Conservation (phyloP, 1,140 invertebrate species). For the Trichogramma pretiosum region DNA sequence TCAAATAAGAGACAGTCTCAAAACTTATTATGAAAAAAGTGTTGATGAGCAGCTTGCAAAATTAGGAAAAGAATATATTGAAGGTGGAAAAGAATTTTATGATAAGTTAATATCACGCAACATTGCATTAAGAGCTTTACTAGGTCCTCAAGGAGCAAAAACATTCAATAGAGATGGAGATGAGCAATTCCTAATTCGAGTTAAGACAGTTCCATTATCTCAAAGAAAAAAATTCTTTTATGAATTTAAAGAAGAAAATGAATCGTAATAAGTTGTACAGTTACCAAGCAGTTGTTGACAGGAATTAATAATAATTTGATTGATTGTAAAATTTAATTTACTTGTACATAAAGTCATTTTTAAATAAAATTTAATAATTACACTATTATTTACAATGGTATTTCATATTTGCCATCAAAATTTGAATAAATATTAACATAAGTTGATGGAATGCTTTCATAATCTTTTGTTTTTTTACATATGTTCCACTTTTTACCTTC, state of each 20-base stretch:
- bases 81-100: conserved; percentile 69
- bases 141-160: conserved; percentile 51
- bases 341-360: conserved; percentile 14
- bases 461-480: no score
- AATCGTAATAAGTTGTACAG: background rate
- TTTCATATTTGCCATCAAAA: conserved; percentile 14
- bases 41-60: conserved; percentile 54
- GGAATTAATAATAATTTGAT: conserved; percentile 5
- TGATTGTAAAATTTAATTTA: conserved; percentile 14
- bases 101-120: conserved; percentile 63
- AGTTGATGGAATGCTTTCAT: no score
- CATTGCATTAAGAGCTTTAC: conserved; percentile 56
- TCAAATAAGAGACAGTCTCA: conserved; percentile 54
- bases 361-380: conserved; percentile 18
- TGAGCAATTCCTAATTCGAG: conserved; percentile 54
- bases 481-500: no score
- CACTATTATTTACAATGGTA: conserved; percentile 16
- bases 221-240: conserved; percentile 58
- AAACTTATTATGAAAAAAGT: conserved; percentile 51
- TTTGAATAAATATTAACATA: no score
- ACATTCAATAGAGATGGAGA: conserved; percentile 60
- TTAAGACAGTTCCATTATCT: conserved; percentile 53
- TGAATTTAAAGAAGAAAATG: no score
- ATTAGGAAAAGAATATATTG: conserved; percentile 53
- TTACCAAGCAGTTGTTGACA: conserved; percentile 9